Conservation (phyloP, 2,113 vertebrate genomes). For the Pedionomus torquatus region DNA sequence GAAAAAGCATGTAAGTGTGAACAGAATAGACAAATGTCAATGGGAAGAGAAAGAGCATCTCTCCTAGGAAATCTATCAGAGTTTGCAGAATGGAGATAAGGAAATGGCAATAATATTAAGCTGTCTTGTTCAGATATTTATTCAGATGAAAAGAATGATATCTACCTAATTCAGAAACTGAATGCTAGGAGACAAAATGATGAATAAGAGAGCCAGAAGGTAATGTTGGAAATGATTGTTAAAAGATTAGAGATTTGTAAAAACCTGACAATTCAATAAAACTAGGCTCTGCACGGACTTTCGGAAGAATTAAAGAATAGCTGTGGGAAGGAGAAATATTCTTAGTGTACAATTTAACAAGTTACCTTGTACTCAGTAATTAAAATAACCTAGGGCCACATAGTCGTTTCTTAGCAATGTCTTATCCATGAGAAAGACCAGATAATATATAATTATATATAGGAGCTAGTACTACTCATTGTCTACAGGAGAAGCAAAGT, state of each 20-base stretch:
- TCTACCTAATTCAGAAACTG: background rate
- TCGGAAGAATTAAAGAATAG: background rate
- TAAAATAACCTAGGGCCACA: background rate
- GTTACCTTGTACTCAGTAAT: background rate
- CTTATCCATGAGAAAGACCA: background rate
- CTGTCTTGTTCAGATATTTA: background rate
- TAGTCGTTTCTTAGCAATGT: background rate
- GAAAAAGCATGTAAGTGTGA: background rate
- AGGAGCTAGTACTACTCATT: background rate
- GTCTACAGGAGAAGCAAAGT: background rate
- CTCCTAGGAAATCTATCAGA: background rate
- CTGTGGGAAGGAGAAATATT: background rate
- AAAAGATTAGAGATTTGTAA: background rate
- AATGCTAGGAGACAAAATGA: background rate
- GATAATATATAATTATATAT: no score
- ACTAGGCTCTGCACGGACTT: background rate
- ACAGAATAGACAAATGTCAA: slow-evolving; percentile 11
- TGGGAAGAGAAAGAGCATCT: background rate
- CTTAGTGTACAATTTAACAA: background rate
- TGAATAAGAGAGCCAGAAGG: background rate
- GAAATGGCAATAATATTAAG: background rate
- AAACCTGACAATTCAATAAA: background rate
- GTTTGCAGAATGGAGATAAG: slow-evolving; percentile 8
- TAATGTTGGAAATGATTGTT: background rate
- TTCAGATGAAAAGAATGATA: slow-evolving; percentile 13